Percentiles rank a stretch among this genome's conserved stretches.
Conservation (phyloP, 1,140 invertebrate genomes). For the Neodiprion virginianus region DNA sequence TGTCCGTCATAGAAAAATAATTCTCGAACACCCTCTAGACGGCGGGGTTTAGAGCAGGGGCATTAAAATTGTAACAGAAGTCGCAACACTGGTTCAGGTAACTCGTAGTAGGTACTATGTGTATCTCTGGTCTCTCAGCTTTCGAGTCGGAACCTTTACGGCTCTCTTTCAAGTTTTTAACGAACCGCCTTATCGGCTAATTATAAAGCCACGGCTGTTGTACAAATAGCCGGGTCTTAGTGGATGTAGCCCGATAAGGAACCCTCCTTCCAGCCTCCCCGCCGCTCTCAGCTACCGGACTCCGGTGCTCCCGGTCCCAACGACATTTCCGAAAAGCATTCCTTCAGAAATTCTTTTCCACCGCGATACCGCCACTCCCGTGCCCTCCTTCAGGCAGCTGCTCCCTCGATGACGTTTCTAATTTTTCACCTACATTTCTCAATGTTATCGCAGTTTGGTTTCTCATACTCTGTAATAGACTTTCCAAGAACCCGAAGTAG, state of each 20-base stretch:
- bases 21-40: not conserved
- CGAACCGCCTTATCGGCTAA: slow-evolving; percentile 32
- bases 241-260: slow-evolving; percentile 28
- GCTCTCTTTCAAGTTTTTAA: slow-evolving; percentile 27
- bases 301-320: not conserved
- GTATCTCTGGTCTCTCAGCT: not conserved
- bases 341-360: not conserved
- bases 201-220: slow-evolving; percentile 27
- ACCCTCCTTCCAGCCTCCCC: slow-evolving; percentile 9
- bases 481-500: no score
- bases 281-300: slow-evolving; percentile 8
- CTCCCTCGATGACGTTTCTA: not conserved
- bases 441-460: no score
- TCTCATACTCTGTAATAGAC: no score
- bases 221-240: slow-evolving; percentile 30
- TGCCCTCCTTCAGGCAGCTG: not conserved
- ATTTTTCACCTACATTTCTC: slow-evolving; percentile 1
- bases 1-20: no score
- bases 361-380: not conserved
- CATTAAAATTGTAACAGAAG: slow-evolving; percentile 30
- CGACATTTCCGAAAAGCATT: slow-evolving; percentile 3
- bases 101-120: not conserved
- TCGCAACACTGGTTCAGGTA: slow-evolving; percentile 25
- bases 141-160: slow-evolving; percentile 12
- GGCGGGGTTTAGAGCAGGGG: slow-evolving; percentile 9